phyloP scores from a whole-genome alignment of 2,888 invertebrate species.

The Bimastos eiseni region DNA sequence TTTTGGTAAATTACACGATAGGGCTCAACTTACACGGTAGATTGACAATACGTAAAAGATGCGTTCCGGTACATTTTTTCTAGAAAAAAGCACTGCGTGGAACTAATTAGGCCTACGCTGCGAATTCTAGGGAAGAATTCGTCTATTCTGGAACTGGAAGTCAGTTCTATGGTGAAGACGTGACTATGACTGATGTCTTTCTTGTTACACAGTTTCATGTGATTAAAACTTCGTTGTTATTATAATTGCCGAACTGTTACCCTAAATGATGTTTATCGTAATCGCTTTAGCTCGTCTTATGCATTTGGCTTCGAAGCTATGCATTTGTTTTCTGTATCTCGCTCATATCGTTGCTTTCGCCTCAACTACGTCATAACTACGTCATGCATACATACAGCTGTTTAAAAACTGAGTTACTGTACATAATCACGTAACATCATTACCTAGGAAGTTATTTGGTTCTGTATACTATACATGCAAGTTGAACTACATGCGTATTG shows the following conservation, averaged over 20 bases:
- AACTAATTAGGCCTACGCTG: no score
- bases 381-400: neutral
- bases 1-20: no score
- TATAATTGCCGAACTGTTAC: no score
- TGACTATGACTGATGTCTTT: neutral
- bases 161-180: slow-evolving; percentile 15
- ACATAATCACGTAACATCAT: neutral
- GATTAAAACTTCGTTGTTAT: neutral
- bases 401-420: neutral
- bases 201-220: neutral
- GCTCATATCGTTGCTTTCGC: neutral
- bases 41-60: no score
- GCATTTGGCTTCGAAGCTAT: neutral
- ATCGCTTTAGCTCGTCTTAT: slow-evolving; percentile 9
- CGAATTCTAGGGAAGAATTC: slow-evolving; percentile 96
- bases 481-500: no score
- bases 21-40: no score
- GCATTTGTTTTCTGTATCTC: neutral
- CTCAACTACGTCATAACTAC: no score
- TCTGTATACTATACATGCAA: neutral
- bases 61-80: no score
- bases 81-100: no score
- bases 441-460: neutral
- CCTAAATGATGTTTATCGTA: neutral
- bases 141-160: slow-evolving; percentile 87